A percentile compares a stretch with the other conserved stretches of the same genome.
These are phyloP conservation scores for Balaeniceps rex DNA, from an alignment of 2,113 vertebrate species.

Conservation along the genomic window DNA sequence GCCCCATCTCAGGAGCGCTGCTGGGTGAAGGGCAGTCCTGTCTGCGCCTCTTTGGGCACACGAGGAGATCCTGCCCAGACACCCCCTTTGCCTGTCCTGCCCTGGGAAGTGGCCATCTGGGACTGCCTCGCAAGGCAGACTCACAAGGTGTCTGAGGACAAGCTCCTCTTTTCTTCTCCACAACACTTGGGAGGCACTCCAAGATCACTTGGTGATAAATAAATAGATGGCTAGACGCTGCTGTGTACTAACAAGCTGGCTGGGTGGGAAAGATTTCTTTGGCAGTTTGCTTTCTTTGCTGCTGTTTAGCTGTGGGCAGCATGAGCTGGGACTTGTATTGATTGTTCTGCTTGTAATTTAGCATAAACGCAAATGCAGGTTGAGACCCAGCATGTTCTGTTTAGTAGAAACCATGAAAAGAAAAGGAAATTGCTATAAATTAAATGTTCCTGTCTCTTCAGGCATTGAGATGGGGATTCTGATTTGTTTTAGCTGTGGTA, in stretches of 20 bases:
- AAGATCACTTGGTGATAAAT: background rate
- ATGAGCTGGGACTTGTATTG: background rate
- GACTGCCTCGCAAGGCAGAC: background rate
- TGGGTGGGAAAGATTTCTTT: background rate
- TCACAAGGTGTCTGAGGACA: background rate
- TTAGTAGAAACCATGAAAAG: conserved; percentile 58
- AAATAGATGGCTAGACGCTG: background rate
- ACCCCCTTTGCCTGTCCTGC: background rate
- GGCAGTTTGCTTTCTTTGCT: background rate
- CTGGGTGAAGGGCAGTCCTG: background rate
- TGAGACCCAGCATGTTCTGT: conserved; percentile 67
- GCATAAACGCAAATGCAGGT: conserved; percentile 66
- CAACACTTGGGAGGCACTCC: background rate
- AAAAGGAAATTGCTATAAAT: conserved; percentile 70
- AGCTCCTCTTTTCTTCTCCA: background rate
- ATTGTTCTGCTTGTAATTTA: conserved; percentile 31
- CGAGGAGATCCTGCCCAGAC: background rate
- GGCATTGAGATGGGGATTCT: conserved; percentile 57
- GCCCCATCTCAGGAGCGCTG: background rate
- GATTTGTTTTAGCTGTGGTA: conserved; percentile 56
- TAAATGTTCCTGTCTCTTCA: conserved; percentile 68
- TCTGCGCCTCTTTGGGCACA: too few relatives aligned
- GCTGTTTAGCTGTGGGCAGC: background rate
- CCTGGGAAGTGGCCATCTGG: background rate
- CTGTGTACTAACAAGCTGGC: background rate